Base-by-base conservation (phyloP, 2,888 invertebrate species). In the Standfussiana lucernea region DNA sequence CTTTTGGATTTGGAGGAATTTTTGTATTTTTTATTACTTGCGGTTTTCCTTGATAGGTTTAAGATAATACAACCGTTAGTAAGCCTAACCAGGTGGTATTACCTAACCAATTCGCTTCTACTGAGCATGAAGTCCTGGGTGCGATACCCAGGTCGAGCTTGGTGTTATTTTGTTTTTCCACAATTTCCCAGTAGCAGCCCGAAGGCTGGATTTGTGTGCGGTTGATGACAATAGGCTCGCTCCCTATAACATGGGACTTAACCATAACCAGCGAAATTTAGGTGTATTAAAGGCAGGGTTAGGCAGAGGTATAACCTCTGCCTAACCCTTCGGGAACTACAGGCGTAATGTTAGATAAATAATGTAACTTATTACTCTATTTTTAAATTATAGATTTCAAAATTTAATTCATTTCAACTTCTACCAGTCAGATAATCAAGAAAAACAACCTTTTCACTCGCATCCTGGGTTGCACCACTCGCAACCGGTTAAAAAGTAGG, bases 1-100 rank as follows among this genome's bases (percentile, higher is more conserved):
- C 62, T 90, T 87, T 84, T 11, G 82, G 69, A 65, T 59, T 40
- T 47, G 10, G n/a, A n/a, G 13, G 28, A 18, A 28, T 18, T 50
- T 56, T 37, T 1, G 0, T 6, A 32, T 45, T 35, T 79, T 78
- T 40, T 66, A 1, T 37, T 37, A 15, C 13, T 42, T 13, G 13
- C 45, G 11, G 35, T 24, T 21, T 61, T 61, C 18, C 50, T 53
- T 56, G 7, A 15, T 7, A 28, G 28, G 10, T 24, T 53, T 53
- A 24, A 11, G 11, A n/a, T 53, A 11, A n/a, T 53, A 13, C 53
- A 53, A 28, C n/a, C 13, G 13, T 28, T 56, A 56, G 13, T 28
- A 28, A 56, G 56, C 0, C 6, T 56, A 2, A 15, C 13, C 11
- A 1, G n/a, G 28, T 28, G 13, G n/a, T n/a, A 7, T 5, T 4